A percentile compares a stretch with the other conserved stretches of the same genome.
These are phyloP conservation scores for Lipophrys pholis DNA, from an alignment of 2,113 vertebrate genomes.

Conservation along the genomic window DNA sequence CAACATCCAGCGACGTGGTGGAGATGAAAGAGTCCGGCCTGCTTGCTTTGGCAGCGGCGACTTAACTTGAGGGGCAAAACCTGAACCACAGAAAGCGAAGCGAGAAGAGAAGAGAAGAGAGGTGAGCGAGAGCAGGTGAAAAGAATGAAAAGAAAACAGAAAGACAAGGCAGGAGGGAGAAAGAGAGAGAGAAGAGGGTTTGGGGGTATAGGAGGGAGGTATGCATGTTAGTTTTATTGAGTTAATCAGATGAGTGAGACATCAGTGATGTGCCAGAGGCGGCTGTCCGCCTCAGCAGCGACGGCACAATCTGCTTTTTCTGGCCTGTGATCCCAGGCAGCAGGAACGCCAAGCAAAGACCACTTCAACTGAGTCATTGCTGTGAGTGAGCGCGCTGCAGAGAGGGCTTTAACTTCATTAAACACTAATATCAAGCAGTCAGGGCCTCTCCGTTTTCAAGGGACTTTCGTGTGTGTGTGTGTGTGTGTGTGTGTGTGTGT, in stretches of 20 bases:
- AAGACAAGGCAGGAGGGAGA: neutral
- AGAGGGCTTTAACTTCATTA: neutral
- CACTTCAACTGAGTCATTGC: no score
- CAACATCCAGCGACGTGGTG: no score
- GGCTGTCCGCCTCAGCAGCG: slow-evolving; percentile 26
- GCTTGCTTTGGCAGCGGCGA: no score
- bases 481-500: slow-evolving; percentile 2
- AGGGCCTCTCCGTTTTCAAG: no score
- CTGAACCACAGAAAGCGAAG: no score
- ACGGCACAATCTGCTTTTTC: slow-evolving; percentile 40
- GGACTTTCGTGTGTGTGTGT: neutral
- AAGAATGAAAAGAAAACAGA: no score
- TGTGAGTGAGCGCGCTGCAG: no score
- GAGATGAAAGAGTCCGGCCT: no score
- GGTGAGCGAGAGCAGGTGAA: slow-evolving; percentile 42
- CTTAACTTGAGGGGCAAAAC: no score
- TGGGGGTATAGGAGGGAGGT: slow-evolving; percentile 1
- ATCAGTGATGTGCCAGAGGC: no score
- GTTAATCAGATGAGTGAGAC: no score
- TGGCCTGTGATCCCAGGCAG: neutral
- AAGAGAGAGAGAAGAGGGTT: neutral
- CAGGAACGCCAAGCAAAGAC: neutral
- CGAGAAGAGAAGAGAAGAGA: neutral
- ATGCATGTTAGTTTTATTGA: neutral
- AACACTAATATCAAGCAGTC: no score